Conservation (phyloP, 2,888 invertebrate genomes). For the Leptarthrus brevirostris region DNA sequence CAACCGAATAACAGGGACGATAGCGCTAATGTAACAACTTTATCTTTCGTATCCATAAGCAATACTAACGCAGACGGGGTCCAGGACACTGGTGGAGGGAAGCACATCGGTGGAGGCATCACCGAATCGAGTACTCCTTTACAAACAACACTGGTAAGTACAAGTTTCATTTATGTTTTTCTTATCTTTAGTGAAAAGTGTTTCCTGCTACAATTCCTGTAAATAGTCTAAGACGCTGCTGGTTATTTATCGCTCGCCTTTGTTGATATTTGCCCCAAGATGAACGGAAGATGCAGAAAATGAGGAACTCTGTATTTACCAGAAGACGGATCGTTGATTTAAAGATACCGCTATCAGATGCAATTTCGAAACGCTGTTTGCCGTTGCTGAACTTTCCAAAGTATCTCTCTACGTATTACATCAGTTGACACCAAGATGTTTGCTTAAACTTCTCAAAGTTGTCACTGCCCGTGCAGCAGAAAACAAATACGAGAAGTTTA, state of each 20-base stretch:
- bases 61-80: slow-evolving; percentile 19
- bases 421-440: background rate
- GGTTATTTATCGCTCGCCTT: slow-evolving; percentile 23
- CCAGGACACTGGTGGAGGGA: slow-evolving; percentile 58
- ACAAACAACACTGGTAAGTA: slow-evolving; percentile 81
- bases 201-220: slow-evolving; percentile 5
- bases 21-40: slow-evolving; percentile 27
- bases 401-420: background rate
- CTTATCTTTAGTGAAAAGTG: slow-evolving; percentile 12
- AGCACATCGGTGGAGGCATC: slow-evolving; percentile 58
- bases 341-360: slow-evolving; percentile 15
- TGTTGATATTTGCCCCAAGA: slow-evolving; percentile 24
- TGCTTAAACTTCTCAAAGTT: slow-evolving; percentile 24
- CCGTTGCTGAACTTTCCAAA: slow-evolving; percentile 7
- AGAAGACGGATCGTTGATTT: slow-evolving; percentile 7
- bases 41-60: slow-evolving; percentile 27
- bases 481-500: slow-evolving; percentile 21
- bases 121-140: slow-evolving; percentile 60
- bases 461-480: background rate
- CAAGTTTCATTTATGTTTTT: slow-evolving; percentile 24
- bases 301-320: slow-evolving; percentile 19
- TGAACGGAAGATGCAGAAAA: slow-evolving; percentile 9
- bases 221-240: background rate
- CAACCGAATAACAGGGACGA: slow-evolving; percentile 7
- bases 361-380: background rate